phyloP scores from a whole-genome alignment of 2,888 invertebrate species.

The Parnassius orleans region DNA sequence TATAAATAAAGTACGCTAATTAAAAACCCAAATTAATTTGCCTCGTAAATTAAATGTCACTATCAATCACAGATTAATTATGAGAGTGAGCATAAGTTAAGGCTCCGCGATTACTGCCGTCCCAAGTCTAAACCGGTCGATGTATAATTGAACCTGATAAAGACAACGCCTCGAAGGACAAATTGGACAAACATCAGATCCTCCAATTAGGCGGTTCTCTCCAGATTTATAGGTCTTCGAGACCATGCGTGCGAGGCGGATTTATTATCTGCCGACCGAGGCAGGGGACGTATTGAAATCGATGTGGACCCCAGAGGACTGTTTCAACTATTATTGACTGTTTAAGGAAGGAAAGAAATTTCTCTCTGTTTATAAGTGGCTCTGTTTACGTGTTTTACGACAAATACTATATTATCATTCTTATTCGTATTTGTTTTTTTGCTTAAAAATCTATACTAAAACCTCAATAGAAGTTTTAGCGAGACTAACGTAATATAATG shows the following conservation, averaged over 20 bases:
- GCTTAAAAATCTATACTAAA: too few relatives aligned
- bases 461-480: too few relatives aligned
- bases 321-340: conserved; percentile 15
- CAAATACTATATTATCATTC: background rate
- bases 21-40: conserved; percentile 28
- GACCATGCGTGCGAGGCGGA: conserved; percentile 33
- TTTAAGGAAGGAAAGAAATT: conserved; percentile 7
- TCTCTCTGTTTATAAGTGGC: background rate
- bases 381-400: background rate
- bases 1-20: conserved; percentile 9
- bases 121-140: conserved; percentile 26
- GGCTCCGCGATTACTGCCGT: conserved; percentile 31
- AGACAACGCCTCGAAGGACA: conserved; percentile 37
- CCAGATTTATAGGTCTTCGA: conserved; percentile 42
- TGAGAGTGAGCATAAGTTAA: conserved; percentile 27
- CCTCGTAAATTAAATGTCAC: conserved; percentile 25
- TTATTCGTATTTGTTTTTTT: too few relatives aligned
- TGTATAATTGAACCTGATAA: conserved; percentile 46
- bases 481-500: too few relatives aligned
- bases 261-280: conserved; percentile 43
- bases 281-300: conserved; percentile 31
- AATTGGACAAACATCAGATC: conserved; percentile 48
- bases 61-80: conserved; percentile 32
- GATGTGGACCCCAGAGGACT: conserved; percentile 14
- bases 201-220: conserved; percentile 44